Evolutionary conservation across 2,888 invertebrate species (phyloP).

Genomic region (Tetramorium bicarinatum): DNA sequence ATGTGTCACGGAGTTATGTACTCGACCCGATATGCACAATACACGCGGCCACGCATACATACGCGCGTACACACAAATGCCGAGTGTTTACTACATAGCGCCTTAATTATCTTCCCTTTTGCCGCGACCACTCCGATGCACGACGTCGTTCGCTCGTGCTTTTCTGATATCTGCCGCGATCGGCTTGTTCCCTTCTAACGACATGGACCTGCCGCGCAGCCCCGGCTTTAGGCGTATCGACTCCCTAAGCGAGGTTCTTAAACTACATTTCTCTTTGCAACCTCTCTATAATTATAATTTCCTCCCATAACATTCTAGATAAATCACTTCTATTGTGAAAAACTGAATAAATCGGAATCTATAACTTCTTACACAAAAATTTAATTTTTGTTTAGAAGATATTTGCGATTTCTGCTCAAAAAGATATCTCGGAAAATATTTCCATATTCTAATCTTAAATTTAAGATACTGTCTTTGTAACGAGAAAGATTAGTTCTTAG

Average conservation of each 20-base stretch:
- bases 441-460: background rate
- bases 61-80: conserved; percentile 48
- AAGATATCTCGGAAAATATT: background rate
- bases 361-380: background rate
- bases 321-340: background rate
- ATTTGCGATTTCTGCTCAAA: background rate
- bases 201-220: conserved; percentile 57
- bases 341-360: background rate
- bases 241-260: background rate
- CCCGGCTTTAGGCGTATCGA: conserved; percentile 19
- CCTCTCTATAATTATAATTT: background rate
- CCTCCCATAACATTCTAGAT: background rate
- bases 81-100: conserved; percentile 81
- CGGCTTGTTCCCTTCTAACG: conserved; percentile 70
- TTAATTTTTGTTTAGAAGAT: background rate
- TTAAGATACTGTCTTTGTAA: background rate
- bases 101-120: conserved; percentile 84
- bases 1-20: conserved; percentile 81
- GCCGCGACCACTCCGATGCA: conserved; percentile 62
- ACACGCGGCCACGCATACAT: conserved; percentile 50
- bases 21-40: conserved; percentile 46
- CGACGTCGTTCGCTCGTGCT: conserved; percentile 57
- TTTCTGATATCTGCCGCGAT: conserved; percentile 76
- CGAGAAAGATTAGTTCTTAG: background rate
- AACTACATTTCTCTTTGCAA: background rate